A percentile compares a stretch with the other conserved stretches of the same genome.
Evolutionary conservation across 2,888 invertebrate genomes (phyloP).

Genomic region (Tolmerus cingulatus): DNA sequence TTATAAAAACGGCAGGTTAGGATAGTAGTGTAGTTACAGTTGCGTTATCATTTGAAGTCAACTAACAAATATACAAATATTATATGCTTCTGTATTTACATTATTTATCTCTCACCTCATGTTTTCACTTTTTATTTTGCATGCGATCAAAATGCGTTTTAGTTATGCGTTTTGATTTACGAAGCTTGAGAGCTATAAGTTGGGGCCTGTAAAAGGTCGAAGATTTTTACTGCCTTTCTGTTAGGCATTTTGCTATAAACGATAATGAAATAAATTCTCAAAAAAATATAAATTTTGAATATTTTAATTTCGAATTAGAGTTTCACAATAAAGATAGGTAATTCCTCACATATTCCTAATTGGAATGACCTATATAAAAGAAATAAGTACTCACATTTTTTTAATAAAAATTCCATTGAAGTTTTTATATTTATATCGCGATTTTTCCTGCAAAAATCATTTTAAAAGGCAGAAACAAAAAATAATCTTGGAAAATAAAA

Average conservation of each 20-base stretch:
- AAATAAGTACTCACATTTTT: background rate
- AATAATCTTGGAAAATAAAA: too few species aligned
- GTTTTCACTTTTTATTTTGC: background rate
- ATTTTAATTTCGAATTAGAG: background rate
- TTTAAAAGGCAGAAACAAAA: too few species aligned
- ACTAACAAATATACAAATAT: conserved; percentile 33
- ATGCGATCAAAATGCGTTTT: conserved; percentile 1
- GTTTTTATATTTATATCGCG: background rate
- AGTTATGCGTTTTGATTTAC: background rate
- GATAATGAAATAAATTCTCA: background rate
- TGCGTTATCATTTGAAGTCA: conserved; percentile 16
- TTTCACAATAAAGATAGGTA: background rate
- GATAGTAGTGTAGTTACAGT: conserved; percentile 18
- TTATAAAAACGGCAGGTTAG: conserved; percentile 29
- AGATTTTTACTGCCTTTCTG: background rate
- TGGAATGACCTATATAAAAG: background rate
- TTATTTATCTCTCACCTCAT: conserved; percentile 16
- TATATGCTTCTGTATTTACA: conserved; percentile 17
- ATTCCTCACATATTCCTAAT: background rate
- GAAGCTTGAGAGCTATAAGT: background rate
- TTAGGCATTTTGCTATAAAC: background rate
- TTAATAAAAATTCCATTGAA: background rate
- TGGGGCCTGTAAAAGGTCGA: background rate
- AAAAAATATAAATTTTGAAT: background rate
- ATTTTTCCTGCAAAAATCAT: background rate